These are phyloP conservation scores for Ploceus nigricollis DNA, from an alignment of 2,113 vertebrate genomes.

Conservation along the genomic window DNA sequence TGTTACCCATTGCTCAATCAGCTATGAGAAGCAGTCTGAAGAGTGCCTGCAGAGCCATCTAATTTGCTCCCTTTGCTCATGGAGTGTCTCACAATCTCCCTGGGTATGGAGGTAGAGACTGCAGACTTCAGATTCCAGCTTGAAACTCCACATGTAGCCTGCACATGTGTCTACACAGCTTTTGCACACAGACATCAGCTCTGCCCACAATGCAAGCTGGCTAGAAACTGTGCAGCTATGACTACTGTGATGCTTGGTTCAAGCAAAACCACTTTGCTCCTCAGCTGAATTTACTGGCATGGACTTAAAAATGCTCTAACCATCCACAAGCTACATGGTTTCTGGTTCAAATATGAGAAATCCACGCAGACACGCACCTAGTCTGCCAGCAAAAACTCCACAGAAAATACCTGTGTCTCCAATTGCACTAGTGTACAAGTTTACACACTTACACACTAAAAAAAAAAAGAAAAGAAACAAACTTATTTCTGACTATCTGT, in stretches of 20 bases:
- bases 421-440: background rate
- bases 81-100: background rate
- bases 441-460: background rate
- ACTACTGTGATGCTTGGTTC: background rate
- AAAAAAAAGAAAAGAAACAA: rapidly evolving
- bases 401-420: background rate
- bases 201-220: background rate
- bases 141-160: background rate
- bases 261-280: background rate
- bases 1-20: background rate
- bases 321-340: background rate
- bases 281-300: background rate
- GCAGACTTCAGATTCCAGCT: background rate
- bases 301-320: background rate
- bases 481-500: background rate
- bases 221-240: background rate
- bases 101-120: background rate
- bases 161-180: background rate
- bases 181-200: background rate
- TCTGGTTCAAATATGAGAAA: background rate
- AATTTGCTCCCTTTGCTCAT: background rate
- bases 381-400: background rate
- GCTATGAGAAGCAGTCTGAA: background rate
- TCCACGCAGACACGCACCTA: background rate
- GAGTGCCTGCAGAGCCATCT: background rate